These are phyloP conservation scores for Mesodorylaimus sp. DNA, from an alignment of 2,888 invertebrate genomes.

Conservation along the genomic window DNA sequence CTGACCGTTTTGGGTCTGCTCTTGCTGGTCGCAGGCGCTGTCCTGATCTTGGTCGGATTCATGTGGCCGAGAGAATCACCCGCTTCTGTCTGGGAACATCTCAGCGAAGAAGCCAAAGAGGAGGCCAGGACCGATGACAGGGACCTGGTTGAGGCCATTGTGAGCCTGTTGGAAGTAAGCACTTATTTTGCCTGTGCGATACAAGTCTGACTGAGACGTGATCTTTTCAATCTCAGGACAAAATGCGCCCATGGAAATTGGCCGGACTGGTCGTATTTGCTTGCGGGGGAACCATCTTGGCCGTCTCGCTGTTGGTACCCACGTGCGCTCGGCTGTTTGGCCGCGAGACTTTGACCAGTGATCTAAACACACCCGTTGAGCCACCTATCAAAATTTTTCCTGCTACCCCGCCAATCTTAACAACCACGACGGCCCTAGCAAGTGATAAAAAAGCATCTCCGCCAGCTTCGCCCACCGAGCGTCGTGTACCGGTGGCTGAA, in stretches of 20 bases:
- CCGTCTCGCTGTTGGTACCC: neutral
- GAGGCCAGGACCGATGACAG: too few species aligned
- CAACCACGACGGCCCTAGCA: too few species aligned
- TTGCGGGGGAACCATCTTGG: neutral
- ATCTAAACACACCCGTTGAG: neutral
- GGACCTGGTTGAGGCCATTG: too few species aligned
- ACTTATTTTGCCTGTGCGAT: too few species aligned
- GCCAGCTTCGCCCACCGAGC: too few species aligned
- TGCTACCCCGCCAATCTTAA: too few species aligned
- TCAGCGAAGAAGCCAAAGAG: too few species aligned
- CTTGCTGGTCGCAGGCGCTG: slow-evolving; percentile 22
- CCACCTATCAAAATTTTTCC: slow-evolving; percentile 1
- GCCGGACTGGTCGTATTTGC: neutral
- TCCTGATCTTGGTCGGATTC: slow-evolving; percentile 24
- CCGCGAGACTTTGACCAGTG: neutral
- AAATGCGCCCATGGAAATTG: neutral
- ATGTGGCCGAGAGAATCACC: slow-evolving; percentile 18
- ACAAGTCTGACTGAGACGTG: too few species aligned
- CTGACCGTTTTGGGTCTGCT: slow-evolving; percentile 23
- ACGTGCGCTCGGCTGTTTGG: neutral
- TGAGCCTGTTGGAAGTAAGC: too few species aligned
- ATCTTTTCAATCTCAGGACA: neutral
- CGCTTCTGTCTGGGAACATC: too few species aligned
- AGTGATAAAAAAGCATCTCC: too few species aligned
- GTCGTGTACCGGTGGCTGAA: too few species aligned